Conservation (phyloP, 2,113 vertebrate species). For the Nothoprocta pentlandii region DNA sequence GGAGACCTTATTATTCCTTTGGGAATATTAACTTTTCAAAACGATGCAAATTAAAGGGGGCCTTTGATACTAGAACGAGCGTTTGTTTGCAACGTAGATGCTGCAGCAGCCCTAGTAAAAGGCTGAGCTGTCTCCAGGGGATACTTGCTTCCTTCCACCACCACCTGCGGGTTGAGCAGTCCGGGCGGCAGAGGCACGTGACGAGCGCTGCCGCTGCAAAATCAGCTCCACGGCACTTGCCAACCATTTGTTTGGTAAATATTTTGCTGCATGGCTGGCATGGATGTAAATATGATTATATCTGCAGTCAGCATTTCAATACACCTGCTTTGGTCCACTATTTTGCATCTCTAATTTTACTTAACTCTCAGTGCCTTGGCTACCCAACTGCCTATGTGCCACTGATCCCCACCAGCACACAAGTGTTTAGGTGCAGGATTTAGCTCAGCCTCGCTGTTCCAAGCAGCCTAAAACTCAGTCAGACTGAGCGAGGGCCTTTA, state of each 20-base stretch:
- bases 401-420: neutral
- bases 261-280: neutral
- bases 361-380: neutral
- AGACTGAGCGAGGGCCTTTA: neutral
- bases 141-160: neutral
- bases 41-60: neutral
- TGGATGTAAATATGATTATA: neutral
- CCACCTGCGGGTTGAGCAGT: neutral
- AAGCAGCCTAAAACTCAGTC: neutral
- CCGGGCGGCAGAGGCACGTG: neutral
- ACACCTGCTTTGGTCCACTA: accelerated
- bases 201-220: neutral
- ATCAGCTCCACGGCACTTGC: neutral
- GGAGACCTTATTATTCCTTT: neutral
- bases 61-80: neutral
- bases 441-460: neutral
- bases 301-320: neutral
- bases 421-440: neutral
- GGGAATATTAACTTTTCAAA: neutral
- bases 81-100: neutral
- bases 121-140: neutral
- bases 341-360: neutral
- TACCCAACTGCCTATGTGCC: neutral
- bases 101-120: neutral
- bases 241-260: neutral